Percentiles rank a stretch among this genome's conserved stretches.
Conservation (phyloP, 2,888 invertebrate genomes). For the Noctua pronuba region DNA sequence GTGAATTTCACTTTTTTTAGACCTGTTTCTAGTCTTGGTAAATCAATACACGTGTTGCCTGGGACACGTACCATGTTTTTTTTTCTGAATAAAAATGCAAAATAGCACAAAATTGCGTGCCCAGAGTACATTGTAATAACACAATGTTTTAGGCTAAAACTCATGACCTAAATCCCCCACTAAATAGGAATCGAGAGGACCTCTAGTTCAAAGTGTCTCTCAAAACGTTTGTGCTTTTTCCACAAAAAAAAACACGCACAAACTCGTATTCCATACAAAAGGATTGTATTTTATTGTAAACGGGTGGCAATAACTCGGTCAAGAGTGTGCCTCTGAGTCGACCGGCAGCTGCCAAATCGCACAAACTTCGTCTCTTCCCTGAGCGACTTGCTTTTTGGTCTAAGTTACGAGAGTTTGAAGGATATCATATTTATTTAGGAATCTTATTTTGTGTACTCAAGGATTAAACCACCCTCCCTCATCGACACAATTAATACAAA, state of each 20-base stretch:
- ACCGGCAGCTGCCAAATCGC: conserved; percentile 64
- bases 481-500: no score
- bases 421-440: background rate
- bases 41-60: background rate
- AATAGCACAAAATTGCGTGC: background rate
- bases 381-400: conserved; percentile 40
- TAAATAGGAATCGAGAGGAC: background rate
- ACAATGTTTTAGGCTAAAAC: background rate
- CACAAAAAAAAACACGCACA: background rate
- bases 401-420: conserved; percentile 14
- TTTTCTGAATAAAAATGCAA: background rate
- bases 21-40: background rate
- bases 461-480: background rate
- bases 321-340: conserved; percentile 52
- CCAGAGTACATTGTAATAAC: background rate
- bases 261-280: background rate
- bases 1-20: background rate
- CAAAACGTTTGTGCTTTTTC: background rate
- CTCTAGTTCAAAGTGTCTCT: background rate
- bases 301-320: conserved; percentile 55
- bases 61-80: background rate
- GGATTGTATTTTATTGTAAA: conserved; percentile 28
- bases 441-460: background rate
- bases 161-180: background rate
- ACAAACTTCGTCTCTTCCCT: conserved; percentile 59